Evolutionary conservation across 2,888 invertebrate species (phyloP).

Genomic region (Melanchra persicariae): DNA sequence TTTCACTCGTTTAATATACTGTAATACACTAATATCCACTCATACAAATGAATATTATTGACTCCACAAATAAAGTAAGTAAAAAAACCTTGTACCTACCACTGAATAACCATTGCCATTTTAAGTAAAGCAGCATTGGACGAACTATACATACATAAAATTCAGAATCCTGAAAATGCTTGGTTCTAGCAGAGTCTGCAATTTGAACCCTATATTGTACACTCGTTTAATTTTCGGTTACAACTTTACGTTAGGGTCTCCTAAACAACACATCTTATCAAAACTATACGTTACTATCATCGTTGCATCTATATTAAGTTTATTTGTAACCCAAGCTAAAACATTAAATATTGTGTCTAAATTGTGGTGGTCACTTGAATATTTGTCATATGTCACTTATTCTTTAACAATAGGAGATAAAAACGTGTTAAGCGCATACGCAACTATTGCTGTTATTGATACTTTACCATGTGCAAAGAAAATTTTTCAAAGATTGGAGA

Average conservation of each 20-base stretch:
- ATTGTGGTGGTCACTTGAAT: neutral
- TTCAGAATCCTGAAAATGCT: neutral
- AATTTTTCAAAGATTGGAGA: neutral
- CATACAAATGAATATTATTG: neutral
- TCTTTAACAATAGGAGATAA: neutral
- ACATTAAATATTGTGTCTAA: accelerated
- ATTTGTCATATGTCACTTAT: neutral
- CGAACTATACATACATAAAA: neutral
- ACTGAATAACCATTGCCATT: neutral
- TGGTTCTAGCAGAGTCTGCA: neutral
- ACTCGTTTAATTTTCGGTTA: neutral
- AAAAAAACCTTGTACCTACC: neutral
- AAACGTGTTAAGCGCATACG: neutral
- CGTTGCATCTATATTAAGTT: neutral
- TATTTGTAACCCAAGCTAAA: neutral
- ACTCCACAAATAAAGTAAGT: neutral
- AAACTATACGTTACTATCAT: neutral
- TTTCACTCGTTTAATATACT: neutral
- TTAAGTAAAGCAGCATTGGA: neutral
- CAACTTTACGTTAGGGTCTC: neutral
- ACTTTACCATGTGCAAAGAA: neutral
- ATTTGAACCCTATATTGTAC: neutral
- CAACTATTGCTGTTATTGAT: neutral
- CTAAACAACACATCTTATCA: neutral
- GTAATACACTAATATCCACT: neutral